phyloP scores from a whole-genome alignment of 2,888 invertebrate genomes.

The Drosophila robusta region DNA sequence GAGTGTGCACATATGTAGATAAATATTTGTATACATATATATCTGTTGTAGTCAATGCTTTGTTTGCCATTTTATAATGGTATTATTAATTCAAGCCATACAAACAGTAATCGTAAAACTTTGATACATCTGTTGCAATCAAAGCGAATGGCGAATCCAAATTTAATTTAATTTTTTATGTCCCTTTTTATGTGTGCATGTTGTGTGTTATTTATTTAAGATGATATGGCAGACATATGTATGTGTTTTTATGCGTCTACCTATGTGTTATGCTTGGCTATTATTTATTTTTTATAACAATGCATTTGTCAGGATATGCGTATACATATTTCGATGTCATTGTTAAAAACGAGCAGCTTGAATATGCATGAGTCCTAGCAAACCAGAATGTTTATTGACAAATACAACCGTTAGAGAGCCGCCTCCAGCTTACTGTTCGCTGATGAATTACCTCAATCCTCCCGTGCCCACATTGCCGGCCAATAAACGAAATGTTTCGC shows the following conservation, averaged over 20 bases:
- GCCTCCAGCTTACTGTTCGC: slow-evolving; percentile 7
- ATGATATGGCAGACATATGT: slow-evolving; percentile 15
- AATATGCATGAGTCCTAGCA: slow-evolving; percentile 55
- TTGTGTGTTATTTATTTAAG: slow-evolving; percentile 19
- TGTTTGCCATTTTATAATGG: slow-evolving; percentile 15
- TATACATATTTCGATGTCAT: slow-evolving; percentile 14
- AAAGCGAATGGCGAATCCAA: slow-evolving; percentile 37
- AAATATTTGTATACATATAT: neutral
- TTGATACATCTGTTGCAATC: slow-evolving; percentile 48
- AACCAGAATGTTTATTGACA: slow-evolving; percentile 50
- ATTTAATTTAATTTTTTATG: slow-evolving; percentile 49
- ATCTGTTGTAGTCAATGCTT: neutral
- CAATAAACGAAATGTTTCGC: slow-evolving; percentile 20
- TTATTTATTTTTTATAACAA: slow-evolving; percentile 52
- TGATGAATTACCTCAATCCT: neutral
- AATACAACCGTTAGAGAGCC: slow-evolving; percentile 16
- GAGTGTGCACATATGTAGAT: neutral
- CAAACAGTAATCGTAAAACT: slow-evolving; percentile 31
- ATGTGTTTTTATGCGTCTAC: slow-evolving; percentile 12
- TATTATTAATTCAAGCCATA: slow-evolving; percentile 33
- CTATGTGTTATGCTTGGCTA: slow-evolving; percentile 20
- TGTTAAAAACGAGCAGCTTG: slow-evolving; percentile 20
- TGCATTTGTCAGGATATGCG: slow-evolving; percentile 56
- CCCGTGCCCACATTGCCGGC: neutral
- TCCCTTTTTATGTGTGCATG: slow-evolving; percentile 41